Evolutionary conservation across 2,113 vertebrate species (phyloP).

Genomic region (Corvus cornix): DNA sequence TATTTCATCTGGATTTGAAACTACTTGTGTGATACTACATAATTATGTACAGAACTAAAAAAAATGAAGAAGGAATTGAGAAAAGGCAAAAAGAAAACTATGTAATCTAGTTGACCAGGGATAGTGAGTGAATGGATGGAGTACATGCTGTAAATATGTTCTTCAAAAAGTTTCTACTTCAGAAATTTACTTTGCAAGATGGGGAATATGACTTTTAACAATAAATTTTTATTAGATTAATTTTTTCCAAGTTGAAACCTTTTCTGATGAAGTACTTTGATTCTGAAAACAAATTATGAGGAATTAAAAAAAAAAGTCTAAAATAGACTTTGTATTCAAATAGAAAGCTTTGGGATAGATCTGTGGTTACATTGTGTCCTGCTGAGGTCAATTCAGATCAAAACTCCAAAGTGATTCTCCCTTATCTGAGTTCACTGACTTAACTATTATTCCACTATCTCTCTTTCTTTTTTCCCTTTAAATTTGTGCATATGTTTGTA

Average conservation of each 20-base stretch:
- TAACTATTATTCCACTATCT: not conserved
- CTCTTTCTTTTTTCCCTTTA: not conserved
- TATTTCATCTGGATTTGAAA: not conserved
- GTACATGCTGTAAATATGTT: not conserved
- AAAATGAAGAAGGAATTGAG: not conserved
- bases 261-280: not conserved
- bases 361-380: not conserved
- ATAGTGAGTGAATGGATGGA: not conserved
- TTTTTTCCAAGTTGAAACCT: not conserved
- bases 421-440: not conserved
- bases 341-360: not conserved
- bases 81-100: not conserved
- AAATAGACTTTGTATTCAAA: not conserved
- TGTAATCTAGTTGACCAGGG: not conserved
- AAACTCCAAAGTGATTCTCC: not conserved
- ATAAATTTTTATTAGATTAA: not conserved
- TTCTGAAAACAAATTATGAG: not conserved
- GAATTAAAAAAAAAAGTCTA: not conserved
- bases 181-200: not conserved
- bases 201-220: not conserved
- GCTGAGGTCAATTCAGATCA: not conserved
- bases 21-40: not conserved
- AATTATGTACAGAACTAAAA: not conserved
- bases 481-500: not conserved
- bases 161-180: not conserved